Evolutionary conservation across 2,888 invertebrate genomes (phyloP).

Genomic region (Taphrorychus bicolor): DNA sequence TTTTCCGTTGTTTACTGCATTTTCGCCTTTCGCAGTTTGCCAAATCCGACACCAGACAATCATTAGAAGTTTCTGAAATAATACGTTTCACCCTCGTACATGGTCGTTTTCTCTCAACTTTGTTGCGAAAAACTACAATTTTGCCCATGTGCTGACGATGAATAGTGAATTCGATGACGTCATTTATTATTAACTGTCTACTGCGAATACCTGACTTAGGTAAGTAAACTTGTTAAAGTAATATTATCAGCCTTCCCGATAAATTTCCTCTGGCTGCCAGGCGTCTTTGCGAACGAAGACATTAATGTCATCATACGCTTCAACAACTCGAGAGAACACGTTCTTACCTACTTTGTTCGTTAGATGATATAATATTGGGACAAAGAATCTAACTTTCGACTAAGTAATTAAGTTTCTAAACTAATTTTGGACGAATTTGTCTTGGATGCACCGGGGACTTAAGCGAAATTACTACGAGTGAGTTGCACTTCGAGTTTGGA

Average conservation of each 20-base stretch:
- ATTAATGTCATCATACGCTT: slow-evolving; percentile 19
- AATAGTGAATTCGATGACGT: no score
- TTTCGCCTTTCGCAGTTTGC: slow-evolving; percentile 16
- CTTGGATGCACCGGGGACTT: slow-evolving; percentile 5
- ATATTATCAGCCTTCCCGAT: slow-evolving; percentile 2
- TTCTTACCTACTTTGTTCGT: slow-evolving; percentile 16
- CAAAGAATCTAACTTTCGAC: slow-evolving; percentile 23
- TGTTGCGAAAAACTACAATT: background rate
- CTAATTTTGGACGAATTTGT: slow-evolving; percentile 24
- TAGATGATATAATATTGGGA: slow-evolving; percentile 14
- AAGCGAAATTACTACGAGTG: slow-evolving; percentile 6
- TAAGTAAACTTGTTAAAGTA: slow-evolving; percentile 1
- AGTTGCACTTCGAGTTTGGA: background rate
- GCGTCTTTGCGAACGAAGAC: slow-evolving; percentile 1
- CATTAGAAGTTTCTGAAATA: slow-evolving; percentile 28
- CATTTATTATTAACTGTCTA: no score
- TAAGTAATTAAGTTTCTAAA: slow-evolving; percentile 28
- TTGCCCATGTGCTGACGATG: no score
- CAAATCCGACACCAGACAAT: slow-evolving; percentile 22
- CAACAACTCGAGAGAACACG: slow-evolving; percentile 16
- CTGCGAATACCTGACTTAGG: no score
- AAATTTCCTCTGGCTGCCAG: background rate
- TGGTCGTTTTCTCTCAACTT: background rate
- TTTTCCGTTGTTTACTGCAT: slow-evolving; percentile 27
- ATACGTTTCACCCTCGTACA: background rate